Evolutionary conservation across 2,113 vertebrate species (phyloP).

Genomic region (Neodon shergylaensis): DNA sequence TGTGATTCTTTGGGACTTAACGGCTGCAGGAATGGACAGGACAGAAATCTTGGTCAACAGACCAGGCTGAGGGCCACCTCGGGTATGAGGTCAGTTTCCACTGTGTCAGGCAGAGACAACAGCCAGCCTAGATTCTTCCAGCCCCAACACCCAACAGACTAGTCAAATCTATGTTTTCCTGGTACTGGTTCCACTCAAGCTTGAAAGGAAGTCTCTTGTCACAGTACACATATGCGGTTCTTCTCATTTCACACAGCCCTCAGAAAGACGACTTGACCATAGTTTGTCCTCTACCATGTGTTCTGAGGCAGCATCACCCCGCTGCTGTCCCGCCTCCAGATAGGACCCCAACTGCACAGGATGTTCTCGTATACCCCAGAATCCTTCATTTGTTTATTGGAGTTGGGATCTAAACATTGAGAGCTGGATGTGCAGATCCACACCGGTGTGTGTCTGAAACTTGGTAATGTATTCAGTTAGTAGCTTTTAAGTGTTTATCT

Average conservation of each 20-base stretch:
- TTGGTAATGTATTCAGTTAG: neutral
- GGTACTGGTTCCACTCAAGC: neutral
- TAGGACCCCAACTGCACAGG: neutral
- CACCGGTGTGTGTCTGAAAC: neutral
- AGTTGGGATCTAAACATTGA: neutral
- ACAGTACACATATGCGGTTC: neutral
- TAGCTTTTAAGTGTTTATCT: neutral
- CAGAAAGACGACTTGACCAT: neutral
- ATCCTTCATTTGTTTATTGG: neutral
- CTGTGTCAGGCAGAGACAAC: neutral
- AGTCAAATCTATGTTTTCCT: neutral
- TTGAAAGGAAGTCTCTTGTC: neutral
- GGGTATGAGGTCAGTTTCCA: neutral
- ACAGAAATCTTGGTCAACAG: no score
- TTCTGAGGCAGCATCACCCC: neutral
- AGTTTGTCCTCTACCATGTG: neutral
- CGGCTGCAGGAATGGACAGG: no score
- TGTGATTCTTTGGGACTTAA: no score
- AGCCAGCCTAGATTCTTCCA: neutral
- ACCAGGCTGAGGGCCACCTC: neutral
- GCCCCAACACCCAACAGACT: neutral
- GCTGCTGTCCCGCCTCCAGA: neutral
- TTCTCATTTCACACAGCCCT: neutral
- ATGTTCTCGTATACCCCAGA: neutral
- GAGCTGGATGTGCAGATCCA: neutral